A percentile compares a stretch with the other conserved stretches of the same genome.
Evolutionary conservation across 2,888 invertebrate genomes (phyloP).

Genomic region (Leptopilina drosophilae): DNA sequence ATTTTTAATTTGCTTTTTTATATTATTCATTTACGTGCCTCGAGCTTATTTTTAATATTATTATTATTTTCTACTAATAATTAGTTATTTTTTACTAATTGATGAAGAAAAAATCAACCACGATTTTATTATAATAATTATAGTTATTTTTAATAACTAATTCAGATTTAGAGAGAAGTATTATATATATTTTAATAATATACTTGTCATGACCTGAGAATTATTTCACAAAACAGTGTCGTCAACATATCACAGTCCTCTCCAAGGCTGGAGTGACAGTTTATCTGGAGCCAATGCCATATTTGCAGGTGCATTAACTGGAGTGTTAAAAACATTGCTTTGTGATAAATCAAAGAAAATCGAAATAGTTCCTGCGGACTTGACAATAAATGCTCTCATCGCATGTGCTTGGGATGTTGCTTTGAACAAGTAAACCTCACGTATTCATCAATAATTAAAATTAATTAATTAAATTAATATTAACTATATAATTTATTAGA

Average conservation of each 20-base stretch:
- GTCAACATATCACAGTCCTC: conserved; percentile 71
- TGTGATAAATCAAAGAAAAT: conserved; percentile 64
- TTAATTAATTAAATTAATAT: not conserved
- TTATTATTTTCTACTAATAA: too few species aligned
- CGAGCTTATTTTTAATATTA: too few species aligned
- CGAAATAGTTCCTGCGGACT: conserved; percentile 75
- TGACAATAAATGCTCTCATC: conserved; percentile 73
- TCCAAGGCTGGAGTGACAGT: conserved; percentile 84
- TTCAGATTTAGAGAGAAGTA: too few species aligned
- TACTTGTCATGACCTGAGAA: not conserved
- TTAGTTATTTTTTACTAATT: too few species aligned
- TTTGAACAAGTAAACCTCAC: conserved; percentile 63
- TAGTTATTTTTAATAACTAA: too few species aligned
- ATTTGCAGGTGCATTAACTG: conserved; percentile 78
- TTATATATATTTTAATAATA: too few species aligned
- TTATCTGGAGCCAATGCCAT: conserved; percentile 79
- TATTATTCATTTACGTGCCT: too few species aligned
- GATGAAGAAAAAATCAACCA: too few species aligned
- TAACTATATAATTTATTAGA: too few species aligned
- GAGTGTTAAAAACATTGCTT: conserved; percentile 77
- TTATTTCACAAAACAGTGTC: not conserved
- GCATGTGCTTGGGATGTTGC: conserved; percentile 74
- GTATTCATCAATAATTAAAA: not conserved
- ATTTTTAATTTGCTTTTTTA: too few species aligned
- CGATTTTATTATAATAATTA: too few species aligned